A percentile compares a stretch with the other conserved stretches of the same genome.
These are phyloP conservation scores for Parus major DNA, from an alignment of 2,113 vertebrate genomes.

Conservation along the genomic window DNA sequence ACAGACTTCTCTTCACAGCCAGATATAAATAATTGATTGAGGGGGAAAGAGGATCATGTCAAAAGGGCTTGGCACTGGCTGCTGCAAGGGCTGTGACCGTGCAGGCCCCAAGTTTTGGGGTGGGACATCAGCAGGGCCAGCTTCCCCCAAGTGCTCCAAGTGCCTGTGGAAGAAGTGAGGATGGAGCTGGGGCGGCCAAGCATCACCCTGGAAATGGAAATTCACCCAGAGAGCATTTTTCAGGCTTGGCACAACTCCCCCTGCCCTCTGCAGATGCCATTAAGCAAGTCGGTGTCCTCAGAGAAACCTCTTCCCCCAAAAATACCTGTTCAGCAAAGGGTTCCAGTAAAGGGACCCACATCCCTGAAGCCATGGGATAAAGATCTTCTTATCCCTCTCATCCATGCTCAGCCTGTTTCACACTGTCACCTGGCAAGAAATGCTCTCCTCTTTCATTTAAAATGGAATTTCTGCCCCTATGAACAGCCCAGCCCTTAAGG, in stretches of 20 bases:
- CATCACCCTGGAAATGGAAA: neutral
- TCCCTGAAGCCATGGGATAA: neutral
- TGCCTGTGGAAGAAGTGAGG: neutral
- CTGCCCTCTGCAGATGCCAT: neutral
- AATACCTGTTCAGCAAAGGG: neutral
- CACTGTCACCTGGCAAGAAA: neutral
- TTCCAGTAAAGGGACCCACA: neutral
- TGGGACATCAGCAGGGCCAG: neutral
- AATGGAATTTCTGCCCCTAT: neutral
- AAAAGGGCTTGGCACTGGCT: neutral
- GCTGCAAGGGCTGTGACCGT: accelerated
- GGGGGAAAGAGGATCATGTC: accelerated
- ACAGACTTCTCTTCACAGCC: neutral
- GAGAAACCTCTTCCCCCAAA: neutral
- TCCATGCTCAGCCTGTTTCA: neutral
- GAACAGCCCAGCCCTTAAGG: neutral
- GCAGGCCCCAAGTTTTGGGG: neutral
- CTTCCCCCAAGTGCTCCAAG: neutral
- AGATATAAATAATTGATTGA: neutral
- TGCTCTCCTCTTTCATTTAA: neutral
- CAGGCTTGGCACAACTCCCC: neutral
- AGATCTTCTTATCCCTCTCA: neutral
- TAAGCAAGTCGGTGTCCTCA: neutral
- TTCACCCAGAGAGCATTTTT: neutral
- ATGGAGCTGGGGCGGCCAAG: neutral